phyloP scores from a whole-genome alignment of 2,888 invertebrate species.

The Rambutsinella grinnellia region DNA sequence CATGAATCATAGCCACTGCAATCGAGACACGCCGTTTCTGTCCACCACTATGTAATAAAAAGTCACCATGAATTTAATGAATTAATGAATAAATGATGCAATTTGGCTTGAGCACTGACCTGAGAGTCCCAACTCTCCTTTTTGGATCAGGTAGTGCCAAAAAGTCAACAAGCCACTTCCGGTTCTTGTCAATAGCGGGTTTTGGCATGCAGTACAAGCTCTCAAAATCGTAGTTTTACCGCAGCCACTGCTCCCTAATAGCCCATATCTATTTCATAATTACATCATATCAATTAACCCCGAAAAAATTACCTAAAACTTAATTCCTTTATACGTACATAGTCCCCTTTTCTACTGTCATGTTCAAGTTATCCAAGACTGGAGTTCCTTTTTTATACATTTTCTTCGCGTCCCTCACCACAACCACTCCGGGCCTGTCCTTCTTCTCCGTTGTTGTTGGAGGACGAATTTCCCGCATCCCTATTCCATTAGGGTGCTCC shows the following conservation, averaged over 20 bases:
- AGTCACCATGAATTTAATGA: too few species aligned
- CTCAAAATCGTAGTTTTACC: slow-evolving; percentile 13
- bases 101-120: too few species aligned
- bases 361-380: slow-evolving; percentile 34
- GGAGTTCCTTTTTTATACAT: slow-evolving; percentile 28
- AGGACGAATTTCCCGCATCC: neutral
- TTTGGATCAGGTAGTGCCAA: slow-evolving; percentile 42
- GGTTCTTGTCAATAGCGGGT: slow-evolving; percentile 26
- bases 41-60: slow-evolving; percentile 69
- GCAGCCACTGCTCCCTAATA: slow-evolving; percentile 9
- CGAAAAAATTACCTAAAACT: neutral
- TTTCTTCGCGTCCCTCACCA: slow-evolving; percentile 40
- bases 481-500: neutral
- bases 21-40: slow-evolving; percentile 70
- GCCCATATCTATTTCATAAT: slow-evolving; percentile 18
- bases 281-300: neutral
- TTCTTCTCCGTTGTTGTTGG: neutral
- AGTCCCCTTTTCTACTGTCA: slow-evolving; percentile 47
- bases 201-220: slow-evolving; percentile 33
- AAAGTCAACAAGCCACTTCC: slow-evolving; percentile 37
- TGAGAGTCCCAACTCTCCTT: slow-evolving; percentile 40
- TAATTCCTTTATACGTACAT: slow-evolving; percentile 46
- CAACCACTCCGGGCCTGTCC: slow-evolving; percentile 25
- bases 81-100: too few species aligned
- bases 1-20: slow-evolving; percentile 69